Base-by-base conservation (phyloP, 2,113 vertebrate genomes). In the Mohoua ochrocephala region DNA sequence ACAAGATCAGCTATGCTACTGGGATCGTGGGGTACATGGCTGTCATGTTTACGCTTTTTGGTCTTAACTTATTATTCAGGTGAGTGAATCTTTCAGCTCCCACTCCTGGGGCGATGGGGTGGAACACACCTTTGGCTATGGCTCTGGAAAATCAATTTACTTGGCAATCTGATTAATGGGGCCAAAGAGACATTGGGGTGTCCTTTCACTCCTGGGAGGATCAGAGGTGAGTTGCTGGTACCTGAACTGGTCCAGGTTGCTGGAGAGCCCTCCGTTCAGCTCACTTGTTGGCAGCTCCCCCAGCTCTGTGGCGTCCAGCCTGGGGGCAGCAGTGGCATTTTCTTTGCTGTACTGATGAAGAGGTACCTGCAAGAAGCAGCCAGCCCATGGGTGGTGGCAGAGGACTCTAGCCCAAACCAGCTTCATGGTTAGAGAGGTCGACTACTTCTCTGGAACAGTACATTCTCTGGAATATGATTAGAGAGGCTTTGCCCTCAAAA, bases 21-120 rank as follows among this genome's bases (percentile, higher is more conserved):
- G 99, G 99, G 23, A 99, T 99, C 5, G 97, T 99, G 76, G 99
- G 99, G 65, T 99, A 99, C 96, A 98, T 98, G 89, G 99, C 99
- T 13, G 99, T 99, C 79, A 99, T 99, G 99, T 99, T 99, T 94
- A 99, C 99, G 6, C 99, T 99, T 69, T 99, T 99, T 93, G 99
- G 99, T 83, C 98, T 99, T 86, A 99, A 99, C 90, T 97, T 99
- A 64, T 94, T 99, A 95, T 99, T 99, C 98, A 99, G 99, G 99
- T 99, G 96, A 98, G 99, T 97, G 75, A 78, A 42, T 45, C 76
- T 81, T 65, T 26, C 1, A 20, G 73, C 42, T 65, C 10, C 10
- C 3, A 0, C 30, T 57, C 26, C 8, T 8, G n/a, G 75, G 54
- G 13, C 0, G 0, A 21, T 22, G 33, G 23, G 30, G 3, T 42